A percentile compares a stretch with the other conserved stretches of the same genome.
phyloP scores from a whole-genome alignment of 2,113 vertebrate genomes.

The Paramormyrops kingsleyae region DNA sequence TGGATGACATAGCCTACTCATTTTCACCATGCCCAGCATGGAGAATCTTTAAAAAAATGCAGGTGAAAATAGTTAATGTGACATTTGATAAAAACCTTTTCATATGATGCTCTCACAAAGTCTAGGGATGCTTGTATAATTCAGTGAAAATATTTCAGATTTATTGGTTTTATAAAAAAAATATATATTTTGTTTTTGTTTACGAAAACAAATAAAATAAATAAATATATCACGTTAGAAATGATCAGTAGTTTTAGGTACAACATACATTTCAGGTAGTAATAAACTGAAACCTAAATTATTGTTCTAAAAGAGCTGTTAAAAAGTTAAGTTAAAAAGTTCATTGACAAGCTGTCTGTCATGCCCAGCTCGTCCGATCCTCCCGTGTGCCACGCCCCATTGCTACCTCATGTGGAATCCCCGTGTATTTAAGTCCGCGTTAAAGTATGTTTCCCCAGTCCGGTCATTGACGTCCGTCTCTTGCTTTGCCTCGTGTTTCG shows the following conservation, averaged over 20 bases:
- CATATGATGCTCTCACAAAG: not conserved
- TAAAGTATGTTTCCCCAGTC: no score
- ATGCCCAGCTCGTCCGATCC: no score
- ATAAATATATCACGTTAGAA: not conserved
- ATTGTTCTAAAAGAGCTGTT: not conserved
- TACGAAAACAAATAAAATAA: not conserved
- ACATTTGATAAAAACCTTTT: not conserved
- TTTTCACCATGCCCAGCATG: not conserved
- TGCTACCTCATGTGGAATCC: no score
- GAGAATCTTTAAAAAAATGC: not conserved
- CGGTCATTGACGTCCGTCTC: no score
- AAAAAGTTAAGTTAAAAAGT: not conserved
- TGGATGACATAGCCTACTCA: not conserved
- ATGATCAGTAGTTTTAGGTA: not conserved
- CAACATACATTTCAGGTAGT: not conserved
- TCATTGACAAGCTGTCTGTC: not conserved
- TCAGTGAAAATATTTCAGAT: not conserved
- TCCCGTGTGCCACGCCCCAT: no score
- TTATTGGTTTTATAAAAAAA: not conserved
- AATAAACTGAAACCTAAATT: not conserved
- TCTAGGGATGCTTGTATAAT: not conserved
- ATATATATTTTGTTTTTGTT: not conserved
- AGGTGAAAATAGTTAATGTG: not conserved
- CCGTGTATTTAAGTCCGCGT: no score
- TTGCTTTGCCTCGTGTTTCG: no score